These are phyloP conservation scores for Polylopha cassiicola DNA, from an alignment of 2,888 invertebrate species.

Conservation along the genomic window DNA sequence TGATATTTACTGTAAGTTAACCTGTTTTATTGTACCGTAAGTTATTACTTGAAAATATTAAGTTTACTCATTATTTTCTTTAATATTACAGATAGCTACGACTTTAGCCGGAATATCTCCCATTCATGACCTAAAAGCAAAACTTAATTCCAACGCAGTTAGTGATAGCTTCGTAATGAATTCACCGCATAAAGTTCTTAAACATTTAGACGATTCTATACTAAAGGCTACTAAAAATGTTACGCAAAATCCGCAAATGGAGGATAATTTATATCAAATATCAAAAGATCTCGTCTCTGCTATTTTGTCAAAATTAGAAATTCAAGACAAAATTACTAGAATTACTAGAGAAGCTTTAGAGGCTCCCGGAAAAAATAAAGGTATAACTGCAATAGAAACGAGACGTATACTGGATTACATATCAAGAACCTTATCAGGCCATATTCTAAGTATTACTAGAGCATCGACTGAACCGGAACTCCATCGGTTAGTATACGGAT, in stretches of 20 bases:
- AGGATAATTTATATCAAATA: constrained; percentile 61
- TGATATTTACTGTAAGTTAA: constrained; percentile 8
- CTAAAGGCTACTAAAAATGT: constrained; percentile 59
- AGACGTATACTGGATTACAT: constrained; percentile 68
- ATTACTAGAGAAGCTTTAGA: constrained; percentile 66
- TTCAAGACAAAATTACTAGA: constrained; percentile 69
- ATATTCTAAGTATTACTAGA: constrained; percentile 62
- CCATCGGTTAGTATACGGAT: constrained; percentile 65
- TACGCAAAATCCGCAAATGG: constrained; percentile 64
- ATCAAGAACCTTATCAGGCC: constrained; percentile 62
- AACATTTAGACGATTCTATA: constrained; percentile 58
- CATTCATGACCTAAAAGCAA: constrained; percentile 57
- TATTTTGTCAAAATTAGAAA: constrained; percentile 62
- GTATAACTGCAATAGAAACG: constrained; percentile 68
- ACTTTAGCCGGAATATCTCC: constrained; percentile 59
- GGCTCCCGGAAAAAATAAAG: constrained; percentile 65
- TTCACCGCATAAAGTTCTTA: constrained; percentile 57
- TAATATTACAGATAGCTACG: constrained; percentile 38
- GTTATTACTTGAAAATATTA: constrained; percentile 25
- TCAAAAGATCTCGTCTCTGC: constrained; percentile 67
- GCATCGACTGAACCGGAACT: constrained; percentile 68
- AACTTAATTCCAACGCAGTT: constrained; percentile 38
- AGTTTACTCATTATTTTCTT: constrained; percentile 6
- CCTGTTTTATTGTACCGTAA: constrained; percentile 24
- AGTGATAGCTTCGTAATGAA: constrained; percentile 41